Conservation (phyloP, 2,113 vertebrate species). For the Potamarius usumacintae region DNA sequence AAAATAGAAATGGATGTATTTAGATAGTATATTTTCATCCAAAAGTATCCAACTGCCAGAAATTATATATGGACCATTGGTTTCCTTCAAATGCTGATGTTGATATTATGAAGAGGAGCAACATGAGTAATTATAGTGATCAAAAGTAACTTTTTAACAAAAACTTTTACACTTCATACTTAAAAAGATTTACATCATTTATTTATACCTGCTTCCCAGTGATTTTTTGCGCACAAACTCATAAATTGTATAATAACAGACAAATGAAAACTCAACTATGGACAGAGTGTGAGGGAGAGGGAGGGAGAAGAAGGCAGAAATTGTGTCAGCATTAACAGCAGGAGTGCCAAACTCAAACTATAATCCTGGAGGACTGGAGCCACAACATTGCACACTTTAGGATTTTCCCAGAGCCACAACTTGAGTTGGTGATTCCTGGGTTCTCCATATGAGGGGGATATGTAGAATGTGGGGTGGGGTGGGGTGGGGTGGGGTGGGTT, state of each 20-base stretch:
- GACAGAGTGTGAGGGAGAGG: not conserved
- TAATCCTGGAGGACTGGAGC: slow-evolving; percentile 2
- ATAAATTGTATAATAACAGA: not conserved
- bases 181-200: not conserved
- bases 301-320: not conserved
- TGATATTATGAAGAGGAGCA: not conserved
- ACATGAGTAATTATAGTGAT: not conserved
- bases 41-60: not conserved
- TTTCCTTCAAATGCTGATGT: not conserved
- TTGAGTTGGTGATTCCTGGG: not conserved
- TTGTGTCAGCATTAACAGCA: slow-evolving; percentile 36
- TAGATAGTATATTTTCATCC: slow-evolving; percentile 1
- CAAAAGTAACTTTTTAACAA: not conserved
- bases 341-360: slow-evolving; percentile 4
- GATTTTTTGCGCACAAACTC: not conserved
- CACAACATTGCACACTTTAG: not conserved
- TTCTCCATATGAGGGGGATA: not conserved
- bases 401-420: slow-evolving; percentile 7
- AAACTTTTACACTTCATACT: not conserved
- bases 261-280: not conserved
- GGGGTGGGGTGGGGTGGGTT: no score
- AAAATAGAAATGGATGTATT: not conserved
- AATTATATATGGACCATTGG: not conserved
- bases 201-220: not conserved
- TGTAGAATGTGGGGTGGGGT: not conserved